Percentiles rank a stretch among this genome's conserved stretches.
Evolutionary conservation across 1,140 invertebrate species (phyloP).

Genomic region (Doryteuthis pealeii): DNA sequence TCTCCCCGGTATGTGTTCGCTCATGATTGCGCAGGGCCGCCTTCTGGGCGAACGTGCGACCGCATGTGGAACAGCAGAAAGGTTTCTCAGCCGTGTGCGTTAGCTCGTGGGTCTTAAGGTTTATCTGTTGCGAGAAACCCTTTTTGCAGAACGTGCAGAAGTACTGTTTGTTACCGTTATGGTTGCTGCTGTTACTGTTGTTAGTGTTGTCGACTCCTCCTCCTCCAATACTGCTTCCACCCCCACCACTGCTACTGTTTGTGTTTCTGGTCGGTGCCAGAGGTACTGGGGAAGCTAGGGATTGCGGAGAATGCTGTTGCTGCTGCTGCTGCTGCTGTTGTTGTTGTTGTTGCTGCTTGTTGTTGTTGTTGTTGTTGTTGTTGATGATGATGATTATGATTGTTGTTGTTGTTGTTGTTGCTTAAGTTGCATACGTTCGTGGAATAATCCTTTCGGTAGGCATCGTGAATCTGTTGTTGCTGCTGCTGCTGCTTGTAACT

Average conservation of each 20-base stretch:
- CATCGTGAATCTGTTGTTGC: not conserved
- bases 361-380: not conserved
- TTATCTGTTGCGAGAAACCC: slow-evolving; percentile 13
- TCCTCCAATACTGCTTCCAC: not conserved
- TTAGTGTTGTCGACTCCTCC: not conserved
- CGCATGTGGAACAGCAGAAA: slow-evolving; percentile 22
- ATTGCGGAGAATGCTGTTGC: too few species aligned
- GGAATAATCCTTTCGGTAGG: not conserved
- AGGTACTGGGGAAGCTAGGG: not conserved
- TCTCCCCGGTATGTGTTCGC: slow-evolving; percentile 35
- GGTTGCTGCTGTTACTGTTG: slow-evolving; percentile 38
- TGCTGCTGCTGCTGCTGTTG: too few species aligned
- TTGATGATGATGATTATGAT: not conserved
- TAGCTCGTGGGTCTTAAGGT: slow-evolving; percentile 26
- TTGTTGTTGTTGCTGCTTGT: not conserved
- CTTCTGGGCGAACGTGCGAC: slow-evolving; percentile 31
- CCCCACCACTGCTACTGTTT: not conserved
- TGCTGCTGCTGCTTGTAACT: not conserved
- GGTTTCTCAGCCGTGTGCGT: slow-evolving; percentile 29
- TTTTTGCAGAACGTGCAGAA: slow-evolving; percentile 16
- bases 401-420: not conserved
- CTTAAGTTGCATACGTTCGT: not conserved
- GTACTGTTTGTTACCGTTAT: slow-evolving; percentile 41
- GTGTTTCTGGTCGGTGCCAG: not conserved
- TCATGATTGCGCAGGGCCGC: slow-evolving; percentile 43